Percentiles rank a stretch among this genome's conserved stretches.
These are phyloP conservation scores for Pseudochromis fuscus DNA, from an alignment of 2,797 vertebrate species.

Conservation along the genomic window DNA sequence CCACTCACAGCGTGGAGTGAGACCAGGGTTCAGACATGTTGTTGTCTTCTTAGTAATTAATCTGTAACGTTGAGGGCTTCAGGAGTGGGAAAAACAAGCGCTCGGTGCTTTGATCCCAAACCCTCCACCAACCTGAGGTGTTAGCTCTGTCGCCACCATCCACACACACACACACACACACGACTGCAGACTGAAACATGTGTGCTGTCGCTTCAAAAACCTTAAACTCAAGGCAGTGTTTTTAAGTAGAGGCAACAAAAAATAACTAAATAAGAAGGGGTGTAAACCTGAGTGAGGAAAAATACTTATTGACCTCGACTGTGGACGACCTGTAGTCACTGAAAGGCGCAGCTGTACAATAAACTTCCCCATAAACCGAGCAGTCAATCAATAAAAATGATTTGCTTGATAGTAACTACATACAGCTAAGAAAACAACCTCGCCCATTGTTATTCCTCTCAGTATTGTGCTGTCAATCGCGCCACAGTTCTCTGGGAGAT, in stretches of 20 bases:
- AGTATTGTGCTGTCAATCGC: neutral
- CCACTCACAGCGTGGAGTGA: constrained; percentile 7
- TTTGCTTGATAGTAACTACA: constrained; percentile 7
- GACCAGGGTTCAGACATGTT: constrained; percentile 28
- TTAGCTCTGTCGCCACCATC: neutral
- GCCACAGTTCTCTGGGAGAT: neutral
- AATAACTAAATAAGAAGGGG: too few species aligned
- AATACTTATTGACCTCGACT: neutral
- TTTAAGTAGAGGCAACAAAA: too few species aligned
- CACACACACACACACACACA: constrained; percentile 17
- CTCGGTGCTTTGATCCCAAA: constrained; percentile 42
- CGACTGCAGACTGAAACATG: neutral
- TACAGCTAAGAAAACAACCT: neutral
- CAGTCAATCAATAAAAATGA: neutral
- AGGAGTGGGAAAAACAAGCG: constrained; percentile 25
- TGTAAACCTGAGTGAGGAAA: neutral
- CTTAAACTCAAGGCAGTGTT: too few species aligned
- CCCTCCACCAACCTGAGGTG: constrained; percentile 18
- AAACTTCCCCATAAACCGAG: neutral
- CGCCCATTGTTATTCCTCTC: constrained; percentile 4
- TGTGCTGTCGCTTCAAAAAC: neutral
- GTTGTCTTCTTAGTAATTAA: constrained; percentile 37
- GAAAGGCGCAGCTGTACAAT: constrained; percentile 6
- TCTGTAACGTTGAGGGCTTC: constrained; percentile 40
- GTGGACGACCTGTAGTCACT: neutral